Base-by-base conservation (phyloP, 1,140 invertebrate genomes). In the Aphidius ervi region DNA sequence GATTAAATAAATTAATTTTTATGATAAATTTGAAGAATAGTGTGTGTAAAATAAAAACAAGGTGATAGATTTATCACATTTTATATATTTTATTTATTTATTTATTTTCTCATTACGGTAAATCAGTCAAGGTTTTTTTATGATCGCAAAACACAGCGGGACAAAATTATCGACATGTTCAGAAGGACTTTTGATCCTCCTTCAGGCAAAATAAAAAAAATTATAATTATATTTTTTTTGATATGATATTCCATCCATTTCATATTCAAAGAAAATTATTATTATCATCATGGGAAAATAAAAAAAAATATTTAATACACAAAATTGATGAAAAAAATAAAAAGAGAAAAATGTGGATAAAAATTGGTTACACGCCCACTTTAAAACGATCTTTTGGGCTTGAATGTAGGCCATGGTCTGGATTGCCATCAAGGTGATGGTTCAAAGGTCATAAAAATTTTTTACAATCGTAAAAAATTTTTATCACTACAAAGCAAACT, bases 31-130 rank as follows among this genome's bases (percentile, higher is more conserved):
- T 7, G 42, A 43, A 7, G 42, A 43, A 43, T 16, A 16, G 16
- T 16, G 16, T 16, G 1, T 16, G 1, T 16, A 16, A 16, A 16
- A 16, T 8, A 6, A 47, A 58, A 58, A 47, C 46, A n/a, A 58
- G 48, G 43, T 49, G 54, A 66, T 67, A 68, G 61, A 69, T 62
- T 56, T 66, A 45, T 46, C 47, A 64, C 23, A 31, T 31, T 31
- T 31, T 31, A 31, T 31, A 31, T 31, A 31, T 31, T 31, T 31
- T 31, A 31, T 31, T 31, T 31, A 31, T 31, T 31, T 69, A 65
- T 49, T 63, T 59, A 54, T 53, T 55, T 66, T 67, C 69, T 74
- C 70, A 68, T 73, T 74, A 74, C 69, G 72, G 70, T 71, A 75
- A 75, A 55, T 65, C 65, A 75, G 74, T 74, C 73, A 75, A 75